Base-by-base conservation (phyloP, 2,113 vertebrate genomes). In the Oophaga pumilio region DNA sequence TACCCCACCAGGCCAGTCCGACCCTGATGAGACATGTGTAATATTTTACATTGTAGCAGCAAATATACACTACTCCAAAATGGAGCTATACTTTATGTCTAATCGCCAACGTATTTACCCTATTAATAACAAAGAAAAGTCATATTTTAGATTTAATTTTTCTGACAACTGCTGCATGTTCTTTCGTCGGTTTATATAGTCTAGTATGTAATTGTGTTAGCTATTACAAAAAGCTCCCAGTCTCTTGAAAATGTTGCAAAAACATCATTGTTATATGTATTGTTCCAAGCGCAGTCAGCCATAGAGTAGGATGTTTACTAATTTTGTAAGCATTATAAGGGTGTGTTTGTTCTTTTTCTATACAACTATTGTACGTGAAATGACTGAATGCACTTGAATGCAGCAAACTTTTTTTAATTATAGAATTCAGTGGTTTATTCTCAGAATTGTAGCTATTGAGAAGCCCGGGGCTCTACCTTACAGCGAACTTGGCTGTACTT, bases 381-480 rank as follows among this genome's bases (percentile, higher is more conserved):
- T 86, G 85, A 78, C 56, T 86, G 74, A 86, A 68, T 53, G 85
- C 85, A 79, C 60, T 53, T 86, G 74, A 78, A 86, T 78, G 24
- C 59, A 56, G 11, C 60, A 57, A 49, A 64, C 22, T 78, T 86
- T 5, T 49, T 68, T 84, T 60, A 5, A 62, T 60, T 59, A 85
- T 28, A 85, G 59, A 77, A 49, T 62, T 64, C 57, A 53, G 20
- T 77, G 43, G 7, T 66, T 85, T 66, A 66, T 77, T 76, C 12
- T 77, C n/a, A 68, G 49, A 24, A 56, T 64, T 76, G 59, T 59
- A 76, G 22, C 73, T 60, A 77, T 50, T 79, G 76, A 78, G 26
- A 33, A 56, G 20, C 60, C 77, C 74, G 28, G 11, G 28, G 43
- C 77, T 57, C 73, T 84, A 71, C 24, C 15, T 73, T 78, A 78